Base-by-base conservation (phyloP, 2,797 vertebrate species). In the Nasua narica region DNA sequence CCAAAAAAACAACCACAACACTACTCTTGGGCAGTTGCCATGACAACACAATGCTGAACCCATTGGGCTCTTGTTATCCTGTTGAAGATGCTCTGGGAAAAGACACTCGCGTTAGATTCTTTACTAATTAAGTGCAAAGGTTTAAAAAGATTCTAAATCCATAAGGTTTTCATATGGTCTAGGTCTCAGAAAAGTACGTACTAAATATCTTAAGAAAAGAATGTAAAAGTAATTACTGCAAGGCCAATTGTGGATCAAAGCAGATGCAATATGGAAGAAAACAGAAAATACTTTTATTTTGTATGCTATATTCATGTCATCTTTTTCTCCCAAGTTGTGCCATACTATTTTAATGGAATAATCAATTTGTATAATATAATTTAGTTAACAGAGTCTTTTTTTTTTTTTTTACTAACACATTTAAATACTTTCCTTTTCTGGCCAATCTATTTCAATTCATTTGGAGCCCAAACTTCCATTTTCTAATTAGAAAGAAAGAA, bases 121-220 rank as follows among this genome's bases (percentile, higher is more conserved):
- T 97, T 48, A 91, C 58, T 96, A 95, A 94, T 87, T 84, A 96
- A 90, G 69, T 91, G 58, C 86, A 84, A 96, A 91, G 65, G 70
- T 94, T 94, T 94, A 77, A 91, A 90, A 78, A 84, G 81, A 74
- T 48, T 91, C 58, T 21, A 72, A 65, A 58, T 87, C n/a, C 54
- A 78, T 32, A 5, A 60, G 69, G 67, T 40, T 92, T 93, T 77
- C 19, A 8, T 67, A 76, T 90, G 46, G 40, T 25, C 74, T 58
- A 46, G 74, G 50, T 54, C 76, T 81, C 58, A 74, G 72, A 81
- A 79, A 94, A 93, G 35, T 62, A 95, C 93, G 93, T 67, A 84
- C 13, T 76, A 93, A 86, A 79, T 72, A 91, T 89, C 82, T 92
- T 89, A 90, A 79, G 60, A 86, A 91, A 90, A 94, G 1, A 93